A percentile compares a stretch with the other conserved stretches of the same genome.
These are phyloP conservation scores for Tribolium freemani DNA, from an alignment of 2,888 invertebrate genomes.

Conservation along the genomic window DNA sequence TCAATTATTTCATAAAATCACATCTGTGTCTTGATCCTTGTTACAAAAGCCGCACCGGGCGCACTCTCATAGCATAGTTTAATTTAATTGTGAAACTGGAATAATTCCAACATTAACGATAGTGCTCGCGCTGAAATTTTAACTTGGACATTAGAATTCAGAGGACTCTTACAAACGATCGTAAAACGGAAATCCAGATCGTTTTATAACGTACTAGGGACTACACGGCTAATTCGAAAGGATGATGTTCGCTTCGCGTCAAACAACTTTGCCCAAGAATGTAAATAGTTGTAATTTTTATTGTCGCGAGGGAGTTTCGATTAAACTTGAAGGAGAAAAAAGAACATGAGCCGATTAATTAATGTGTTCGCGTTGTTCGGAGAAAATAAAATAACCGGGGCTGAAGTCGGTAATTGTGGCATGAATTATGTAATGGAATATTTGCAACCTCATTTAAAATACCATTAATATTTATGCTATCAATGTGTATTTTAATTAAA, in stretches of 20 bases:
- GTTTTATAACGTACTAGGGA: conserved; percentile 57
- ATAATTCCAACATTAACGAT: conserved; percentile 54
- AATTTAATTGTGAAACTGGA: conserved; percentile 51
- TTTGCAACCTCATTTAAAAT: conserved; percentile 39
- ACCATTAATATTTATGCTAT: conserved; percentile 43
- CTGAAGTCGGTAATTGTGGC: conserved; percentile 34
- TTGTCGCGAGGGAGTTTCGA: not conserved
- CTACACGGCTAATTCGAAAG: conserved; percentile 52
- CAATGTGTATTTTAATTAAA: conserved; percentile 36
- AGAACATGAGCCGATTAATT: conserved; percentile 18
- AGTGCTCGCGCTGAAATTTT: conserved; percentile 53
- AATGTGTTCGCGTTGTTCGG: conserved; percentile 4
- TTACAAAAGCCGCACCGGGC: conserved; percentile 9
- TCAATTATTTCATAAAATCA: conserved; percentile 32
- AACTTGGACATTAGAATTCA: conserved; percentile 58
- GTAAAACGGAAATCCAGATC: conserved; percentile 57
- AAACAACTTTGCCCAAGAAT: conserved; percentile 36
- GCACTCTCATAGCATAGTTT: conserved; percentile 42
- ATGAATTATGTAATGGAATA: conserved; percentile 43
- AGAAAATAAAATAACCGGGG: conserved; percentile 34
- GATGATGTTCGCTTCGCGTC: conserved; percentile 49
- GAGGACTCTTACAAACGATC: conserved; percentile 52
- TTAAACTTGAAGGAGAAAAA: conserved; percentile 10
- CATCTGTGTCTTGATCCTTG: conserved; percentile 19
- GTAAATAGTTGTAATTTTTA: conserved; percentile 29